These are phyloP conservation scores for Erynnis tages DNA, from an alignment of 2,888 invertebrate species.

Conservation along the genomic window DNA sequence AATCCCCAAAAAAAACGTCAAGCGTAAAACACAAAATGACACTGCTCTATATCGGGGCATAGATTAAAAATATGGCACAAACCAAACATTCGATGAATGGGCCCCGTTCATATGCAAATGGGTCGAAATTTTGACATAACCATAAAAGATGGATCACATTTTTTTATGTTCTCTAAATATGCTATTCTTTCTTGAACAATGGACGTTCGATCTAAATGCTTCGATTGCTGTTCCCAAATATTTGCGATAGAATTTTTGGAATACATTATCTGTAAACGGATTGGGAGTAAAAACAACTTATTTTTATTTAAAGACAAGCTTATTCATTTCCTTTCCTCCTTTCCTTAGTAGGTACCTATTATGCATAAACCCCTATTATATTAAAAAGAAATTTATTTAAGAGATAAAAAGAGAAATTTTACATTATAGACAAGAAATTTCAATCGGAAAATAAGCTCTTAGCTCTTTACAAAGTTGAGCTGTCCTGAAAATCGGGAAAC, in stretches of 20 bases:
- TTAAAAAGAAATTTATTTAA: too few relatives aligned
- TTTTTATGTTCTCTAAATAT: conserved; percentile 22
- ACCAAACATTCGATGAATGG: conserved; percentile 46
- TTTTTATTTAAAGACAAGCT: not conserved
- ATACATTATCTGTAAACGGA: not conserved
- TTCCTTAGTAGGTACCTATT: too few relatives aligned
- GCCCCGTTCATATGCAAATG: conserved; percentile 73
- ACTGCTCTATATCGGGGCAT: conserved; percentile 36
- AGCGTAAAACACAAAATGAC: conserved; percentile 44
- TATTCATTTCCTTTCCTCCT: too few relatives aligned
- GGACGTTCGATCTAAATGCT: conserved; percentile 46
- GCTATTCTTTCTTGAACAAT: conserved; percentile 48
- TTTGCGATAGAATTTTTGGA: conserved; percentile 14
- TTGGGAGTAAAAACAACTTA: not conserved
- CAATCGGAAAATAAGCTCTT: too few relatives aligned
- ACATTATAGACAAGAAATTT: too few relatives aligned
- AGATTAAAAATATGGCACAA: conserved; percentile 40
- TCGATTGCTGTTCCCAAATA: conserved; percentile 45
- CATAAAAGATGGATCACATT: conserved; percentile 72
- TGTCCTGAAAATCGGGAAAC: too few relatives aligned
- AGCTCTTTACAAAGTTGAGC: too few relatives aligned
- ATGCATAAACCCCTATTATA: too few relatives aligned
- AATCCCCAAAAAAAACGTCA: conserved; percentile 15
- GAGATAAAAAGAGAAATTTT: too few relatives aligned
- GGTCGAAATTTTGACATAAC: conserved; percentile 65